A percentile compares a stretch with the other conserved stretches of the same genome.
These are phyloP conservation scores for Tachycineta bicolor DNA, from an alignment of 2,113 vertebrate species.

Conservation along the genomic window DNA sequence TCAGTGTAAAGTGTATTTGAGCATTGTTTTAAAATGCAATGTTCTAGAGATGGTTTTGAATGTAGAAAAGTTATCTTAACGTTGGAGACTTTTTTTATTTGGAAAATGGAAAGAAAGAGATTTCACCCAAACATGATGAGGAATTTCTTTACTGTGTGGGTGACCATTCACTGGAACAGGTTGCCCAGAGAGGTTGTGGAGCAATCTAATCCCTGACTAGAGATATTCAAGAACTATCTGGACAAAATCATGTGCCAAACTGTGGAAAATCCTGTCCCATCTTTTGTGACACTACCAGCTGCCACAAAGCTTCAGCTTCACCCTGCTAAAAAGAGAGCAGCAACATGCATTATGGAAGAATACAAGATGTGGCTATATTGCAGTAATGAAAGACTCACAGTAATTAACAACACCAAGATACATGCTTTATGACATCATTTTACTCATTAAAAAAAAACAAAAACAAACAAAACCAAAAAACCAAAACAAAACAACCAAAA, in stretches of 20 bases:
- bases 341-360: neutral
- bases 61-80: neutral
- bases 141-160: neutral
- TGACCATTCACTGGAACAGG: neutral
- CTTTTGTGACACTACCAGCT: neutral
- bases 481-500: neutral
- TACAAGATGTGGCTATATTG: neutral
- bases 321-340: neutral
- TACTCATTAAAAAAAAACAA: neutral
- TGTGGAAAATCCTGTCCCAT: neutral
- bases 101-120: neutral
- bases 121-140: neutral
- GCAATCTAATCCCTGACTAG: neutral
- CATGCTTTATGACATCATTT: neutral
- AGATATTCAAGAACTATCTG: neutral
- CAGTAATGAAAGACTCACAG: neutral
- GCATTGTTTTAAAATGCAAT: neutral
- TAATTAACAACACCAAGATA: neutral
- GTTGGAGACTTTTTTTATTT: fast-evolving
- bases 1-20: neutral
- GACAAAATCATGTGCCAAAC: neutral
- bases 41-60: neutral
- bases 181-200: neutral
- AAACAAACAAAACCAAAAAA: no score
- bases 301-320: neutral